These are phyloP conservation scores for Hermatobates lingyangjiaoensis DNA, from an alignment of 1,140 invertebrate genomes.

Conservation along the genomic window DNA sequence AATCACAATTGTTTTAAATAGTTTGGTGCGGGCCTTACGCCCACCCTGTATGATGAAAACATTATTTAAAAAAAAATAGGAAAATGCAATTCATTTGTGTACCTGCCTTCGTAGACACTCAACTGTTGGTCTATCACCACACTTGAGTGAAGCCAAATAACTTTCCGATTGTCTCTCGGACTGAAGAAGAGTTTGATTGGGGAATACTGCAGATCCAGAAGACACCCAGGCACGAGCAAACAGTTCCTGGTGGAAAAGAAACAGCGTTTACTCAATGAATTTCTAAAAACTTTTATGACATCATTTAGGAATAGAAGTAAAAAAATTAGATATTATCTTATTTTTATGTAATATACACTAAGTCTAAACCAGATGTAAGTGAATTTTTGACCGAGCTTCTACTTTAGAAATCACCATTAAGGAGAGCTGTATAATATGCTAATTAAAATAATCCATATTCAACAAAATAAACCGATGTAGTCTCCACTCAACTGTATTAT, in stretches of 20 bases:
- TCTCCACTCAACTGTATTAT: no score
- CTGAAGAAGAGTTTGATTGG: constrained; percentile 34
- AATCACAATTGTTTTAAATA: not conserved
- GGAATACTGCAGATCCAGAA: constrained; percentile 46
- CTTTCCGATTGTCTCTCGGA: constrained; percentile 36
- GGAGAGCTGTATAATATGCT: not conserved
- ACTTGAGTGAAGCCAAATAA: constrained; percentile 28
- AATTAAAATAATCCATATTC: not conserved
- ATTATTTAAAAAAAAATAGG: not conserved
- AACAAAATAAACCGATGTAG: not conserved
- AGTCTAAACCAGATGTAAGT: not conserved
- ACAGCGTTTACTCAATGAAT: no score
- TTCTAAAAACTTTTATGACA: not conserved
- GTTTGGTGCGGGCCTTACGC: not conserved
- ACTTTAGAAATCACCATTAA: not conserved
- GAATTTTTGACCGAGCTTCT: not conserved
- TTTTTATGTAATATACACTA: not conserved
- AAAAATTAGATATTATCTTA: not conserved
- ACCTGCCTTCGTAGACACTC: constrained; percentile 35
- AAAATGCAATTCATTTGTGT: constrained; percentile 1
- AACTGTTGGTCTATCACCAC: constrained; percentile 18
- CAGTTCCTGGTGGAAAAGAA: constrained; percentile 26
- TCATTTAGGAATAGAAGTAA: not conserved
- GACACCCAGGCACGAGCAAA: constrained; percentile 54
- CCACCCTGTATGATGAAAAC: not conserved